These are phyloP conservation scores for Limanda limanda DNA, from an alignment of 2,113 vertebrate genomes.

Conservation along the genomic window DNA sequence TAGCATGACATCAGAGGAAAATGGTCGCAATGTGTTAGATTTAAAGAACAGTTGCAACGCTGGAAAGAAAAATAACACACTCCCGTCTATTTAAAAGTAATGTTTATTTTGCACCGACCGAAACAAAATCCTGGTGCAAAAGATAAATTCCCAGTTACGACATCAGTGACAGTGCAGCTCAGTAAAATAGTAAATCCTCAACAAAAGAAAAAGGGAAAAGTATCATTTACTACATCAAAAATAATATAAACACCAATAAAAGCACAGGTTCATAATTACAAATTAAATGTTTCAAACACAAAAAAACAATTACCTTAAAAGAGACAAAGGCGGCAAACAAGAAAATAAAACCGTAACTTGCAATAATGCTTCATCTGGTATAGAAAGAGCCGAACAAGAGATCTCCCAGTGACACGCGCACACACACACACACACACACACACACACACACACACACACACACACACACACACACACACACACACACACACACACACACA, in stretches of 20 bases:
- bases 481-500: conserved; percentile 4
- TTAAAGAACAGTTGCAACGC: neutral
- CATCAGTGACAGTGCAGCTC: conserved; percentile 76
- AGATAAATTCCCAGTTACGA: conserved; percentile 67
- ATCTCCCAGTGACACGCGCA: conserved; percentile 15
- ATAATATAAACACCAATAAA: conserved; percentile 65
- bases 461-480: conserved; percentile 19
- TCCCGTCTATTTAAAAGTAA: conserved; percentile 58
- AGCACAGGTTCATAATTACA: conserved; percentile 51
- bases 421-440: conserved; percentile 4
- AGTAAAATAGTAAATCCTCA: conserved; percentile 60
- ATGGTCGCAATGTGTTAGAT: no score
- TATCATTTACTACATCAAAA: conserved; percentile 60
- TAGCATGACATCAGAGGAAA: no score
- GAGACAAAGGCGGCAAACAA: conserved; percentile 43
- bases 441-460: conserved; percentile 12
- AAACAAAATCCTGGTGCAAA: conserved; percentile 64
- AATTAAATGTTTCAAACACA: conserved; percentile 55
- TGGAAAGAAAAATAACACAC: conserved; percentile 2
- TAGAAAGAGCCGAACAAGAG: conserved; percentile 37
- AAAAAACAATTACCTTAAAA: conserved; percentile 56
- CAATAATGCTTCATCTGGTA: conserved; percentile 64
- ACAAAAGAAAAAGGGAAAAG: conserved; percentile 47
- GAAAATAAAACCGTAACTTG: conserved; percentile 66
- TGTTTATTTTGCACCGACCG: conserved; percentile 76